Evolutionary conservation across 2,888 invertebrate genomes (phyloP).

Genomic region (Macrophya annulata): DNA sequence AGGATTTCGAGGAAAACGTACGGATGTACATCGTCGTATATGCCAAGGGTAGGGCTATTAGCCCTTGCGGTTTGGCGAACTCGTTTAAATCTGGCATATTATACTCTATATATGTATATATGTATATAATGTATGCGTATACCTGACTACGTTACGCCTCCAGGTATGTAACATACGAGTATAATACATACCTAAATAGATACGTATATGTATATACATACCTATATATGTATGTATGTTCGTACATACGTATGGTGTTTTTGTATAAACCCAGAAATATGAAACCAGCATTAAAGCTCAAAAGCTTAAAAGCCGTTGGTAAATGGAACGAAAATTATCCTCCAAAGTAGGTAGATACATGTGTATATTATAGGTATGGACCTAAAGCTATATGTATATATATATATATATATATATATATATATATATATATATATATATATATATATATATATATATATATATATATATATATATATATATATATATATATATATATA

Average conservation of each 20-base stretch:
- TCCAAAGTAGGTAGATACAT: neutral
- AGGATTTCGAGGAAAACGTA: neutral
- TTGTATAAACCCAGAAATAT: neutral
- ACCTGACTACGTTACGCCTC: neutral
- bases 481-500: neutral
- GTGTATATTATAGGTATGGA: neutral
- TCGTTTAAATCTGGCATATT: constrained; percentile 5
- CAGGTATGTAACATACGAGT: neutral
- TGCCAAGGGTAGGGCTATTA: neutral
- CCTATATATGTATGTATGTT: neutral
- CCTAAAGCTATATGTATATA: neutral
- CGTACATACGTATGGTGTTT: neutral
- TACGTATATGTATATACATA: neutral
- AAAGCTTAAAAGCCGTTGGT: constrained; percentile 38
- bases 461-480: neutral
- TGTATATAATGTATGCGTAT: neutral
- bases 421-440: neutral
- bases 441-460: neutral
- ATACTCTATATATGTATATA: neutral
- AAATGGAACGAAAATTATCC: constrained; percentile 29
- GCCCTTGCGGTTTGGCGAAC: constrained; percentile 15
- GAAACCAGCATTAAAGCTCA: constrained; percentile 11
- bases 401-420: neutral
- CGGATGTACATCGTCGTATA: neutral
- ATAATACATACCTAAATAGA: neutral